A percentile compares a stretch with the other conserved stretches of the same genome.
These are phyloP conservation scores for Araneus ventricosus DNA, from an alignment of 1,140 invertebrate species.

Conservation along the genomic window DNA sequence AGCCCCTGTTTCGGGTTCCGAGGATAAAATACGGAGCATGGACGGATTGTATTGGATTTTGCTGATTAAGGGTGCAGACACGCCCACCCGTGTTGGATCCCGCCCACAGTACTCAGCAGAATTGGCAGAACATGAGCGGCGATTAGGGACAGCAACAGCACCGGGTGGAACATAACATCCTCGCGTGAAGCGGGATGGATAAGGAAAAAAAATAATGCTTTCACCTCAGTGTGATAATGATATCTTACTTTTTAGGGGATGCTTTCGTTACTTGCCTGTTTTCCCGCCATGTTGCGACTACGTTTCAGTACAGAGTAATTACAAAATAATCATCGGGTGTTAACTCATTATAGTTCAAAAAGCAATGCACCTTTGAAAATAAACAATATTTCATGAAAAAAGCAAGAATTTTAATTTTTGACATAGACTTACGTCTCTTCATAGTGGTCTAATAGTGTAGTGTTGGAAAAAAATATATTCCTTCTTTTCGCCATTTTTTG, in stretches of 20 bases:
- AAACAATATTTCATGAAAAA: too few relatives aligned
- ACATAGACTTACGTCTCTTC: too few relatives aligned
- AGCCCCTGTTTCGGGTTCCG: not conserved
- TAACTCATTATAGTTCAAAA: too few relatives aligned
- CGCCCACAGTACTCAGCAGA: conserved; percentile 12
- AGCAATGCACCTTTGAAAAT: too few relatives aligned
- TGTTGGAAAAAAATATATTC: too few relatives aligned
- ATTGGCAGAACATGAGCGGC: not conserved
- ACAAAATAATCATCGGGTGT: too few relatives aligned
- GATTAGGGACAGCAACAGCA: not conserved
- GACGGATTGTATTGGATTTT: not conserved
- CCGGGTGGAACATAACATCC: not conserved
- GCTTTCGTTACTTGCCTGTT: not conserved
- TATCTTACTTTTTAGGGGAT: not conserved
- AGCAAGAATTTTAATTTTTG: too few relatives aligned
- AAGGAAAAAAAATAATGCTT: not conserved
- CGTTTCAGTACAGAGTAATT: too few relatives aligned
- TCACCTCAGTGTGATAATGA: not conserved
- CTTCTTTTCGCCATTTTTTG: too few relatives aligned
- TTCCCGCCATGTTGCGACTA: not conserved
- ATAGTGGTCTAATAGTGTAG: too few relatives aligned
- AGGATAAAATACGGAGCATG: not conserved
- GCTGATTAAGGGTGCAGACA: conserved; percentile 45
- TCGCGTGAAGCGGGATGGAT: not conserved
- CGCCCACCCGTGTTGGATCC: conserved; percentile 21